Evolutionary conservation across 2,888 invertebrate species (phyloP).

Genomic region (Drosophila kanekoi): DNA sequence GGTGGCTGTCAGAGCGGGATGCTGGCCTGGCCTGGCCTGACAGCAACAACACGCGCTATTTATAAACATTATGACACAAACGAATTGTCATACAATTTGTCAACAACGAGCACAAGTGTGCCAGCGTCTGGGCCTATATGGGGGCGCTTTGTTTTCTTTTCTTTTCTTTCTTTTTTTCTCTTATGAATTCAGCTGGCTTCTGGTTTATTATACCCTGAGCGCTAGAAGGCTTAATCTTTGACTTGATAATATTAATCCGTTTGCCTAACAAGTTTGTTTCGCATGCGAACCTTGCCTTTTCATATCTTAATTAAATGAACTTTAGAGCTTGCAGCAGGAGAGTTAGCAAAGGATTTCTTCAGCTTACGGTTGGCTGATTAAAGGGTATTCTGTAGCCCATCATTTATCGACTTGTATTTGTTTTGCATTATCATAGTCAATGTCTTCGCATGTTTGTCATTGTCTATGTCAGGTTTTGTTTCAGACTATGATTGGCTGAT

Average conservation of each 20-base stretch:
- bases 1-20: constrained; percentile 42
- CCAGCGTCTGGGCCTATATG: constrained; percentile 18
- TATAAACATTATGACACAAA: constrained; percentile 82
- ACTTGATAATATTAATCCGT: constrained; percentile 19
- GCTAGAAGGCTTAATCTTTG: constrained; percentile 38
- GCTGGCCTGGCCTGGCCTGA: constrained; percentile 37
- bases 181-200: constrained; percentile 41
- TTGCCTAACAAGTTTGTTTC: constrained; percentile 16
- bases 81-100: constrained; percentile 81
- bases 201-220: constrained; percentile 46
- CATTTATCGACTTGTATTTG: constrained; percentile 11
- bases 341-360: not conserved
- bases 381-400: constrained; percentile 24
- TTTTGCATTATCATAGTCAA: constrained; percentile 60
- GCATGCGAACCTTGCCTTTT: constrained; percentile 2
- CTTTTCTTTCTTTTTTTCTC: constrained; percentile 19
- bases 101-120: constrained; percentile 64
- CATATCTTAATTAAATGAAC: constrained; percentile 5
- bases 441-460: constrained; percentile 40
- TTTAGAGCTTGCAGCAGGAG: constrained; percentile 1
- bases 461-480: constrained; percentile 30
- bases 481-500: no score
- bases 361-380: constrained; percentile 5
- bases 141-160: constrained; percentile 46
- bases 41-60: constrained; percentile 73